Conservation (phyloP, 64 coral and sea anemone species). For the Actinia equina region DNA sequence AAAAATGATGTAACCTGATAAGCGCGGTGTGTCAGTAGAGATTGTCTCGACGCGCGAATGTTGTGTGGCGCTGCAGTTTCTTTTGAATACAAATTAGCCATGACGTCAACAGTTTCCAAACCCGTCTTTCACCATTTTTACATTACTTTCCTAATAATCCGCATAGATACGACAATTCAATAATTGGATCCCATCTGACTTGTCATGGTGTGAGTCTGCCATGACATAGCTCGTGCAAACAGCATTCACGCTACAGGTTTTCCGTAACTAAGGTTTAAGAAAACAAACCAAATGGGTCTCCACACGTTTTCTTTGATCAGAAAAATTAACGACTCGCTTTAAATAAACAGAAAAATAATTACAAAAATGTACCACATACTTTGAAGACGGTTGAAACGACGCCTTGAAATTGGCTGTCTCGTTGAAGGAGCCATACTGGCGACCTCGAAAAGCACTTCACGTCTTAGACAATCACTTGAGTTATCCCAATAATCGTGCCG, state of each 20-base stretch:
- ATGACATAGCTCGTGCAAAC: not conserved
- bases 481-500: not conserved
- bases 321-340: not conserved
- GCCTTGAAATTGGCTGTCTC: not conserved
- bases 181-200: not conserved
- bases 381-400: not conserved
- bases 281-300: not conserved
- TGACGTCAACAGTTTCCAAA: not conserved
- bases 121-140: not conserved
- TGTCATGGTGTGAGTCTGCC: not conserved
- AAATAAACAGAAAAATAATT: not conserved
- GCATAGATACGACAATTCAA: not conserved
- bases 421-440: not conserved
- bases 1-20: slow-evolving; percentile 3
- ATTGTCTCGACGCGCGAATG: not conserved
- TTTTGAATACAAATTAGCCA: not conserved
- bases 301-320: not conserved
- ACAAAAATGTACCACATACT: not conserved
- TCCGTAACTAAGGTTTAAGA: not conserved
- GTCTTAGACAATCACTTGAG: not conserved
- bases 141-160: not conserved
- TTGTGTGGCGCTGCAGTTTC: not conserved
- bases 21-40: not conserved
- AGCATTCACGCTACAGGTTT: not conserved
- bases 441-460: not conserved